phyloP scores from a whole-genome alignment of 2,888 invertebrate genomes.

The Trissolcus brochymenae region DNA sequence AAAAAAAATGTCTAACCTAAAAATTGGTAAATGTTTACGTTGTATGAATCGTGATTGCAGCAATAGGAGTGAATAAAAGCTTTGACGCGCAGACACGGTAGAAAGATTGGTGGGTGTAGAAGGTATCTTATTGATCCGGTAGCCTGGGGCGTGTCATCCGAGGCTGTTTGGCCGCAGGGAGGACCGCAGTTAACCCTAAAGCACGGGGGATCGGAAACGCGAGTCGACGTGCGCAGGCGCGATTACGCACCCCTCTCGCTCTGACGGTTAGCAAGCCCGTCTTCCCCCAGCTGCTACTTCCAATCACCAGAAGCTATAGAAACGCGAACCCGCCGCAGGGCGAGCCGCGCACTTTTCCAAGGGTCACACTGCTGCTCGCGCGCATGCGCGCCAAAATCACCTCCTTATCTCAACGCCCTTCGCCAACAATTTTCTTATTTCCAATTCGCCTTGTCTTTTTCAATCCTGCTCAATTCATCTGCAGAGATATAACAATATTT shows the following conservation, averaged over 20 bases:
- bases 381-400: conserved; percentile 43
- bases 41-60: not conserved
- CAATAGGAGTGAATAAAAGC: conserved; percentile 28
- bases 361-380: conserved; percentile 43
- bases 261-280: not conserved
- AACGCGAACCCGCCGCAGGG: conserved; percentile 60
- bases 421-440: conserved; percentile 1
- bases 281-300: conserved; percentile 71
- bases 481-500: too few relatives aligned
- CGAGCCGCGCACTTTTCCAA: conserved; percentile 50
- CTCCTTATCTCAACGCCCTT: conserved; percentile 36
- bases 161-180: conserved; percentile 76
- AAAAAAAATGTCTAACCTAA: not conserved
- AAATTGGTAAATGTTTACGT: not conserved
- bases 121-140: conserved; percentile 77
- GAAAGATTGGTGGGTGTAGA: conserved; percentile 66
- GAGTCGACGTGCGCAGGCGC: conserved; percentile 68
- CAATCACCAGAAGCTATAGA: conserved; percentile 75
- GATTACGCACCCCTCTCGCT: conserved; percentile 59
- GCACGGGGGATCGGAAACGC: conserved; percentile 69
- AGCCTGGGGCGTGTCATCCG: conserved; percentile 77
- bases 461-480: too few relatives aligned
- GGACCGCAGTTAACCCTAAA: conserved; percentile 76
- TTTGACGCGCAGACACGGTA: conserved; percentile 36
- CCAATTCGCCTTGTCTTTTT: not conserved